phyloP scores from a whole-genome alignment of 2,797 vertebrate genomes.

The Epinephelus coioides region DNA sequence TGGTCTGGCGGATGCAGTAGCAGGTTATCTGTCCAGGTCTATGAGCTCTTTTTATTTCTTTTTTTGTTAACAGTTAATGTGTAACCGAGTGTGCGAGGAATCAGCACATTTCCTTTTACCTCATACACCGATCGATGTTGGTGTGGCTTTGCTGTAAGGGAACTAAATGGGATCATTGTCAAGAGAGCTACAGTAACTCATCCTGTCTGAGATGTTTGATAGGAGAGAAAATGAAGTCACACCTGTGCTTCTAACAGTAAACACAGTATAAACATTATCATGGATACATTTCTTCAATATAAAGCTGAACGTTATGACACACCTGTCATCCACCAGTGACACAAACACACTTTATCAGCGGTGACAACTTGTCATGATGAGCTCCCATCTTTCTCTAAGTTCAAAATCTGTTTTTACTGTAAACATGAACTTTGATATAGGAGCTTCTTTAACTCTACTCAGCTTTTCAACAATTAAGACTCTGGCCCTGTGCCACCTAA shows the following conservation, averaged over 20 bases:
- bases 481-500: constrained; percentile 82
- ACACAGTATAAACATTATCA: not conserved
- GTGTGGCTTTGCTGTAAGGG: constrained; percentile 53
- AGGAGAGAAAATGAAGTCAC: not conserved
- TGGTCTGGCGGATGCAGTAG: constrained; percentile 80
- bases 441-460: constrained; percentile 45
- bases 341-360: constrained; percentile 5
- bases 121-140: constrained; percentile 78
- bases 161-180: constrained; percentile 84
- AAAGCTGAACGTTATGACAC: not conserved
- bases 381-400: constrained; percentile 20
- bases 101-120: constrained; percentile 86
- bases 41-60: constrained; percentile 81
- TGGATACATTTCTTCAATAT: not conserved
- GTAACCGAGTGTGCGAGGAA: constrained; percentile 79
- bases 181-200: constrained; percentile 47
- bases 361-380: constrained; percentile 25
- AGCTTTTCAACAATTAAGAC: constrained; percentile 74
- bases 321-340: not conserved
- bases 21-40: constrained; percentile 82
- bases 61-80: constrained; percentile 86
- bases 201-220: constrained; percentile 20
- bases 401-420: constrained; percentile 51
- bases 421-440: constrained; percentile 67
- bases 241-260: not conserved